phyloP scores from a whole-genome alignment of 2,888 invertebrate species.

The Zeuzera pyrina region DNA sequence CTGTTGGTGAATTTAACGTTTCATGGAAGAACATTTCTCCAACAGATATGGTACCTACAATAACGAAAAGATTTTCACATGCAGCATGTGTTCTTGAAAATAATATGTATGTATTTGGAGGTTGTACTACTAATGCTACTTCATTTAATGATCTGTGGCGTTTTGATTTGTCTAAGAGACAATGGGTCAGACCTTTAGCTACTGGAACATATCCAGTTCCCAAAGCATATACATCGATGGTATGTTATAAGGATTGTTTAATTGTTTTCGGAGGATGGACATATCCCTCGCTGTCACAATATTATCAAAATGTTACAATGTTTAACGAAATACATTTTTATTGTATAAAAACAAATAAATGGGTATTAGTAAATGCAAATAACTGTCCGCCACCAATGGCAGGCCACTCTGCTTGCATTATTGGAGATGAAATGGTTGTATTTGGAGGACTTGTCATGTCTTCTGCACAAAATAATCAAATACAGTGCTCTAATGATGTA shows the following conservation, averaged over 20 bases:
- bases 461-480: conserved; percentile 56
- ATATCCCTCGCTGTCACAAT: conserved; percentile 89
- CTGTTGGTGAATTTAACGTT: conserved; percentile 82
- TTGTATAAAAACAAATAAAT: conserved; percentile 84
- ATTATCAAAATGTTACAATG: conserved; percentile 88
- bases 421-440: conserved; percentile 86
- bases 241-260: conserved; percentile 87
- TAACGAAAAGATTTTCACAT: conserved; percentile 94
- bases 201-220: conserved; percentile 94
- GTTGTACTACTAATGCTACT: conserved; percentile 93
- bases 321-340: conserved; percentile 95
- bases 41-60: conserved; percentile 78
- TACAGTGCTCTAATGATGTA: conserved; percentile 83
- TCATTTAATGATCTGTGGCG: conserved; percentile 98
- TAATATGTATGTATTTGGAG: conserved; percentile 96
- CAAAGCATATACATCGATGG: conserved; percentile 94
- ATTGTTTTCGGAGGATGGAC: conserved; percentile 97
- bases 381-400: conserved; percentile 89
- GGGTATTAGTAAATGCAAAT: conserved; percentile 78
- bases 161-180: conserved; percentile 87
- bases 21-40: conserved; percentile 79
- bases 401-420: conserved; percentile 93
- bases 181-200: conserved; percentile 88
- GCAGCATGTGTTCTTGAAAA: conserved; percentile 88
- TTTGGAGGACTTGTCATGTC: conserved; percentile 81